Base-by-base conservation (phyloP, 2,113 vertebrate species). In the Conger conger region DNA sequence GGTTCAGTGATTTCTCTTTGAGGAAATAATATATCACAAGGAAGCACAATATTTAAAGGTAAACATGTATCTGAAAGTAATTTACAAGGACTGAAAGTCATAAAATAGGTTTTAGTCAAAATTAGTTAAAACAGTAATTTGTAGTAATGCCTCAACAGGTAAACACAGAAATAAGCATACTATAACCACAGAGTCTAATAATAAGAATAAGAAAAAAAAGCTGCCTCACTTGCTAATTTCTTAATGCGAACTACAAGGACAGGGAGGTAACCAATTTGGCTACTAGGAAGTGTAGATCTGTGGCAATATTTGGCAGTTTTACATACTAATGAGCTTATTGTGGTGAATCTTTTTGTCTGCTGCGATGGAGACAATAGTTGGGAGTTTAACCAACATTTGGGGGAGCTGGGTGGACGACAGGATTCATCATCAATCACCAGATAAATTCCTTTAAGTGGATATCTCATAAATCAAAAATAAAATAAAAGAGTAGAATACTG, bases 1-100 rank as follows among this genome's bases (percentile, higher is more conserved):
- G 13, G 27, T 73, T 73, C 68, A 73, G 68, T 73, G 68, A 73
- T 73, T 73, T 73, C 68, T n/a, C 68, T 73, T 20, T 68, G n/a
- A 73, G n/a, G 68, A 73, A n/a, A 73, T 20, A 33, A 23, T 63
- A 33, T 73, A 73, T n/a, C 15, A 33, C 13, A 30, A 73, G n/a
- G 68, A 33, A 73, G 68, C 27, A 73, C 27, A 73, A 73, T 33
- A 73, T n/a, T 73, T 33, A 73, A 63, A 63, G 68, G n/a, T 27
- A 73, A 73, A 73, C 57, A 63, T 63, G 23, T 20, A 57, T 63
- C 57, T 23, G 7, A 63, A 63, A 23, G 18, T 27, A 63, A 27
- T 63, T 63, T 63, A 63, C 57, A 73, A 73, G 0, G 27, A 33
- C 27, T 73, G 9, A 23, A 73, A 30, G 20, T 73, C 68, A 30